Percentiles rank a stretch among this genome's conserved stretches.
These are phyloP conservation scores for Neolamprologus caudopunctatus DNA, from an alignment of 2,113 vertebrate species.

Conservation along the genomic window DNA sequence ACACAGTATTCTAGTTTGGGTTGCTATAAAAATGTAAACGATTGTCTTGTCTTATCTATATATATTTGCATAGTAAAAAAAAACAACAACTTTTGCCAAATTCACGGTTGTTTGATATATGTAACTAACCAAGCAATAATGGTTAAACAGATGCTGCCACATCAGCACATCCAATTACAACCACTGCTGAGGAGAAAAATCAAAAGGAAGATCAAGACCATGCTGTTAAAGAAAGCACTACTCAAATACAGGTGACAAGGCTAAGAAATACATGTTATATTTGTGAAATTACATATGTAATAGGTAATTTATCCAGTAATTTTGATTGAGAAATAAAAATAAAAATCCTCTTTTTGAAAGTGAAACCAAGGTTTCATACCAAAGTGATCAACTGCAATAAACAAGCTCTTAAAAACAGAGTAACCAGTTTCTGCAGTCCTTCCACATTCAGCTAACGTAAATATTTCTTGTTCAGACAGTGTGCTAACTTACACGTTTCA, in stretches of 20 bases:
- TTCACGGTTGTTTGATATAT: not conserved
- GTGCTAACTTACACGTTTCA: not conserved
- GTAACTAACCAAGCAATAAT: not conserved
- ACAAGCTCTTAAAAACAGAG: not conserved
- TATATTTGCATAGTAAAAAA: no score
- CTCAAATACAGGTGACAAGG: not conserved
- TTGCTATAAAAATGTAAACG: no score
- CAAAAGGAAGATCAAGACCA: not conserved
- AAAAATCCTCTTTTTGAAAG: not conserved
- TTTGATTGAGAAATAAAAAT: not conserved
- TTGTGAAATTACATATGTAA: not conserved
- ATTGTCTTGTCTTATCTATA: no score
- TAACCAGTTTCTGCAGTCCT: not conserved
- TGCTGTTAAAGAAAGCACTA: not conserved
- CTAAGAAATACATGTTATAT: not conserved
- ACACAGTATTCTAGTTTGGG: no score
- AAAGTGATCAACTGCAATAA: rapidly evolving
- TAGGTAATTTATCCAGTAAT: rapidly evolving
- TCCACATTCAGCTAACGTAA: rapidly evolving
- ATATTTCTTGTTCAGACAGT: not conserved
- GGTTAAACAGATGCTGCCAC: not conserved
- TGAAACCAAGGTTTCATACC: not conserved
- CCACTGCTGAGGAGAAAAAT: not conserved
- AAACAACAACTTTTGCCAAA: not conserved
- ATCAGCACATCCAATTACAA: not conserved